These are phyloP conservation scores for rabbit (Oryctolagus cuniculus) DNA, from an alignment of 2,113 vertebrate genomes.

Conservation along the genomic window DNA sequence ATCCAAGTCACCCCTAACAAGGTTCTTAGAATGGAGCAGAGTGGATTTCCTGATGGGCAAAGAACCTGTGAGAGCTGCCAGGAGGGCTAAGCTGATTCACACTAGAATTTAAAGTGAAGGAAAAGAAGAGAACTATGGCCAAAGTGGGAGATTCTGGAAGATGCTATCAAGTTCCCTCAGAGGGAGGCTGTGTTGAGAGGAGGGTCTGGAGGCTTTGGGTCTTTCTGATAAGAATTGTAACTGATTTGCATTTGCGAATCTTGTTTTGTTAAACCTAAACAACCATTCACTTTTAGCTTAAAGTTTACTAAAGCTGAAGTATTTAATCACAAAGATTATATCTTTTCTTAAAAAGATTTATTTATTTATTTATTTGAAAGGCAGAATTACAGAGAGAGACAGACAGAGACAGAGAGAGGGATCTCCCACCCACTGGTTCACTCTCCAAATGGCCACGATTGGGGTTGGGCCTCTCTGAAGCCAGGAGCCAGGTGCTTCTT, in stretches of 20 bases:
- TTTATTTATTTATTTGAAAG: too few species aligned
- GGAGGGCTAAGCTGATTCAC: constrained; percentile 35
- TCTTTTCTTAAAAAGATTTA: background rate
- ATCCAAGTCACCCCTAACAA: constrained; percentile 20
- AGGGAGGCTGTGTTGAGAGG: background rate
- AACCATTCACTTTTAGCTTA: constrained; percentile 28
- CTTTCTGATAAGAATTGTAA: background rate
- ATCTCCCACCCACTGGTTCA: too few species aligned
- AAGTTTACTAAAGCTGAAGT: constrained; percentile 30
- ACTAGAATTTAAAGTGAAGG: constrained; percentile 66
- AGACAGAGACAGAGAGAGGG: too few species aligned
- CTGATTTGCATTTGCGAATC: constrained; percentile 18
- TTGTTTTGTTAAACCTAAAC: constrained; percentile 60
- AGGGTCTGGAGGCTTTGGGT: background rate
- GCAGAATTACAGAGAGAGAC: too few species aligned
- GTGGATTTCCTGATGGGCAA: background rate
- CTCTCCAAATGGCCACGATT: too few species aligned
- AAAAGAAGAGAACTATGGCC: constrained; percentile 32
- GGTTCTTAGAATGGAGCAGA: constrained; percentile 32
- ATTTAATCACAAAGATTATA: constrained; percentile 44
- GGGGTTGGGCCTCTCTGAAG: too few species aligned
- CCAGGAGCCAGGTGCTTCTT: too few species aligned
- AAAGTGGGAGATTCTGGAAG: constrained; percentile 9
- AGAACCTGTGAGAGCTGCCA: background rate
- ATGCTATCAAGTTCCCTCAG: background rate